Percentiles rank a stretch among this genome's conserved stretches.
phyloP scores from a whole-genome alignment of 2,888 invertebrate genomes.

The Troglohyphantes excavatus region DNA sequence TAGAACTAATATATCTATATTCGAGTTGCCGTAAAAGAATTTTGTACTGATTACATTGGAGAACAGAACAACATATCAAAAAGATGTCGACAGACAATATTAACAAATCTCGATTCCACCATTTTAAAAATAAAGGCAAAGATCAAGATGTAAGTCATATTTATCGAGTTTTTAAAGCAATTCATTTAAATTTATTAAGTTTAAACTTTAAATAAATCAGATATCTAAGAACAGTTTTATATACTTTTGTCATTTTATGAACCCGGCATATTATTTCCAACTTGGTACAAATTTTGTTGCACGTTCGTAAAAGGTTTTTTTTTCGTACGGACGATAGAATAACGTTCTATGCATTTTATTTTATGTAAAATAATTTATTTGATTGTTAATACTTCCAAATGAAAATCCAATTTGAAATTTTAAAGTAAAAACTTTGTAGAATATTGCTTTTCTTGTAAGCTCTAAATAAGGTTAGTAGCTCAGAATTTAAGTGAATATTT shows the following conservation, averaged over 20 bases:
- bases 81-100: conserved; percentile 81
- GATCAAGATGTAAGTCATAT: conserved; percentile 90
- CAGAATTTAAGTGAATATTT: too few relatives aligned
- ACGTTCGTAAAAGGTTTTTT: too few relatives aligned
- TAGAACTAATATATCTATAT: too few relatives aligned
- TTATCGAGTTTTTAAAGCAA: neutral
- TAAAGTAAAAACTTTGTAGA: too few relatives aligned
- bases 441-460: too few relatives aligned
- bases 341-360: too few relatives aligned
- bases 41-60: neutral
- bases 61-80: conserved; percentile 10
- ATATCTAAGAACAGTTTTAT: neutral
- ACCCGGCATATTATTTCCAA: neutral
- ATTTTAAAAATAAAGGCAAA: conserved; percentile 99
- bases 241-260: neutral
- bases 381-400: too few relatives aligned
- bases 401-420: too few relatives aligned
- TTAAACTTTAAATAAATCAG: neutral
- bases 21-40: neutral
- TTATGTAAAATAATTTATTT: too few relatives aligned
- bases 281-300: too few relatives aligned
- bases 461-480: too few relatives aligned
- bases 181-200: neutral
- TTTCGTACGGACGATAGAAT: too few relatives aligned
- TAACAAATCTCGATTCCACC: conserved; percentile 81